These are phyloP conservation scores for Dendrocincla tyrannina DNA, from an alignment of 2,797 vertebrate species.

Conservation along the genomic window DNA sequence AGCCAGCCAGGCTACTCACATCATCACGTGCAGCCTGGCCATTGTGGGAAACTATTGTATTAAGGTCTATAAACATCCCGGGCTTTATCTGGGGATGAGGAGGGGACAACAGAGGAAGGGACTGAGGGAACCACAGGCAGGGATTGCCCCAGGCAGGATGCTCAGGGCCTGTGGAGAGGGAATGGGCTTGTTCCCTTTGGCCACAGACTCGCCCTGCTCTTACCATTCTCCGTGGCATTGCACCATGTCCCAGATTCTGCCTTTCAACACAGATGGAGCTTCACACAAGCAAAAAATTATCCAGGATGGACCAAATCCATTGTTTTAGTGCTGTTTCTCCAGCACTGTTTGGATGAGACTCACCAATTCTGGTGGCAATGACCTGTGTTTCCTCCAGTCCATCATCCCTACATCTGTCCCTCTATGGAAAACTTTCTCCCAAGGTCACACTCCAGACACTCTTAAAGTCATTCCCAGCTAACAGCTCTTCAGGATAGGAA, in stretches of 20 bases:
- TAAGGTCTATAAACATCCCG: neutral
- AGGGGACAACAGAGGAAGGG: neutral
- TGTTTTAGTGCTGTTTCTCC: neutral
- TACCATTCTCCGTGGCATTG: accelerated
- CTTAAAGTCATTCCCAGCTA: neutral
- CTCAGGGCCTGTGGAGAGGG: accelerated
- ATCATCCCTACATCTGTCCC: accelerated
- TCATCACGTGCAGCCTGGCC: neutral
- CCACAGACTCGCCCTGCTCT: neutral
- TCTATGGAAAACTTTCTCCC: neutral
- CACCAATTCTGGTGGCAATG: neutral
- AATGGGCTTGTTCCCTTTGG: accelerated
- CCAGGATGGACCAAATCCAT: accelerated
- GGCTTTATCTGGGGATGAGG: neutral
- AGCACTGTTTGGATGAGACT: neutral
- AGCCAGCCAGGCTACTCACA: neutral
- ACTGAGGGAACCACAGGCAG: neutral
- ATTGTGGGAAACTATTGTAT: neutral
- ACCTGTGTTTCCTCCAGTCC: neutral
- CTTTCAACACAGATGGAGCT: neutral
- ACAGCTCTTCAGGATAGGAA: neutral
- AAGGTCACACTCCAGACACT: neutral
- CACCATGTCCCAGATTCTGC: neutral
- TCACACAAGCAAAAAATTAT: neutral
- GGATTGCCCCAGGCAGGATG: neutral